Evolutionary conservation across 2,113 vertebrate genomes (phyloP).

Genomic region (Pagrus major): DNA sequence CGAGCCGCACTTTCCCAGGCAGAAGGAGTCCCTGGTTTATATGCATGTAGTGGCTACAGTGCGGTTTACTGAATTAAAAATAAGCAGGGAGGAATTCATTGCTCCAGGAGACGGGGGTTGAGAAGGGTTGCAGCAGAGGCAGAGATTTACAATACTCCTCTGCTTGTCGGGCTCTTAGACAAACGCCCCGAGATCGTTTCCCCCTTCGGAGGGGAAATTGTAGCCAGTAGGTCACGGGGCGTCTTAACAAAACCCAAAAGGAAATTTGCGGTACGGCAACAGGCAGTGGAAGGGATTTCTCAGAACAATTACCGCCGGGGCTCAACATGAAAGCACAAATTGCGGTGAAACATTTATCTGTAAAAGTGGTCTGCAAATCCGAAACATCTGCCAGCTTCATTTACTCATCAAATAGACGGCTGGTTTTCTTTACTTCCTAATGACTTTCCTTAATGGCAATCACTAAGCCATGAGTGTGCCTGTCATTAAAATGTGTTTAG

Average conservation of each 20-base stretch:
- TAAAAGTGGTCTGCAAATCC: conserved; percentile 59
- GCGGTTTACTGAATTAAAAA: conserved; percentile 73
- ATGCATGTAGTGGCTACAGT: conserved; percentile 66
- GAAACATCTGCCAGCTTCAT: conserved; percentile 66
- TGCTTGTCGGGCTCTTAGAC: conserved; percentile 52
- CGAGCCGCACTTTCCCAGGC: conserved; percentile 43
- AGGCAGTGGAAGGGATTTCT: conserved; percentile 46
- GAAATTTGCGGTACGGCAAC: conserved; percentile 62
- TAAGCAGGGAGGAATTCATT: conserved; percentile 62
- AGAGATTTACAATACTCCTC: conserved; percentile 59
- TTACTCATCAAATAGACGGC: conserved; percentile 60
- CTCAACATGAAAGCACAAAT: conserved; percentile 46
- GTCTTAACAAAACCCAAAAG: conserved; percentile 51
- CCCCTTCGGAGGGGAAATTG: conserved; percentile 38
- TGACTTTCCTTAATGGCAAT: conserved; percentile 64
- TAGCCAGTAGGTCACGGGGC: conserved; percentile 22
- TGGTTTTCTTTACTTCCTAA: conserved; percentile 65
- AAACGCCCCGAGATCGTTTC: conserved; percentile 28
- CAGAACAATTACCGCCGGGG: conserved; percentile 45
- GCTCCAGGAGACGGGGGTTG: conserved; percentile 43
- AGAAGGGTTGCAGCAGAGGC: conserved; percentile 37
- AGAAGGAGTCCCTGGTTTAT: conserved; percentile 21
- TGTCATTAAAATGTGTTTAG: conserved; percentile 77
- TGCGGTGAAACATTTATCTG: conserved; percentile 57
- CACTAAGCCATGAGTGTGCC: conserved; percentile 55